Evolutionary conservation across 2,797 vertebrate genomes (phyloP).

Genomic region (Paguma larvata): DNA sequence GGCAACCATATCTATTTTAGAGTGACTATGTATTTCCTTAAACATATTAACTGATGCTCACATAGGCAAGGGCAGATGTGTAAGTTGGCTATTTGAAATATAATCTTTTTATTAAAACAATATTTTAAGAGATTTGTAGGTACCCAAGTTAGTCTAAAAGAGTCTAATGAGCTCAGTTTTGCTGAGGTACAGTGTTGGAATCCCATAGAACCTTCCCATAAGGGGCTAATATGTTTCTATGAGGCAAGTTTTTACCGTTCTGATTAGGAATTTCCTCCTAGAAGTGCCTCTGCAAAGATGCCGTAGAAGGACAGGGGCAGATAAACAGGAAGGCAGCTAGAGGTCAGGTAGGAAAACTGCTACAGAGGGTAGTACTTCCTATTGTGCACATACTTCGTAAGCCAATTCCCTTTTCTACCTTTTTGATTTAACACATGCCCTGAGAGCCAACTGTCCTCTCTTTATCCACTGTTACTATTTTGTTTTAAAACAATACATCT

Average conservation of each 20-base stretch:
- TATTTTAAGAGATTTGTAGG: slow-evolving; percentile 10
- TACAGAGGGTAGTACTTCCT: not conserved
- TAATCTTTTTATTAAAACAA: slow-evolving; percentile 37
- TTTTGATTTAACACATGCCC: slow-evolving; percentile 2
- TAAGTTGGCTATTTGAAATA: slow-evolving; percentile 31
- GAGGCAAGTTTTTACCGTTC: not conserved
- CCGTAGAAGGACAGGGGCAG: not conserved
- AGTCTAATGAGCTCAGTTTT: not conserved
- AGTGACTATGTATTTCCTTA: slow-evolving; percentile 16
- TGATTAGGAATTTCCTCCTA: not conserved
- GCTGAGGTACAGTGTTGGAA: not conserved
- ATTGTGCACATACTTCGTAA: not conserved
- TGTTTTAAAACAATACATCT: slow-evolving; percentile 18
- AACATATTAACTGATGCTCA: slow-evolving; percentile 23
- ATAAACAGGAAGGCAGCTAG: not conserved
- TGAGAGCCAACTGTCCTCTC: slow-evolving; percentile 20
- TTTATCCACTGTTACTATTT: not conserved
- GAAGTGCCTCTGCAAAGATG: not conserved
- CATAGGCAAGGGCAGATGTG: not conserved
- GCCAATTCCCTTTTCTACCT: not conserved
- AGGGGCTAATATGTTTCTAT: not conserved
- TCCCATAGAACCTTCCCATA: not conserved
- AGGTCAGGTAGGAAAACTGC: not conserved
- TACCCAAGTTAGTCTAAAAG: not conserved
- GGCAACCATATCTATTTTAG: slow-evolving; percentile 12